Percentiles rank a stretch among this genome's conserved stretches.
phyloP scores from a whole-genome alignment of 2,113 vertebrate species.

The Elanoides forficatus region DNA sequence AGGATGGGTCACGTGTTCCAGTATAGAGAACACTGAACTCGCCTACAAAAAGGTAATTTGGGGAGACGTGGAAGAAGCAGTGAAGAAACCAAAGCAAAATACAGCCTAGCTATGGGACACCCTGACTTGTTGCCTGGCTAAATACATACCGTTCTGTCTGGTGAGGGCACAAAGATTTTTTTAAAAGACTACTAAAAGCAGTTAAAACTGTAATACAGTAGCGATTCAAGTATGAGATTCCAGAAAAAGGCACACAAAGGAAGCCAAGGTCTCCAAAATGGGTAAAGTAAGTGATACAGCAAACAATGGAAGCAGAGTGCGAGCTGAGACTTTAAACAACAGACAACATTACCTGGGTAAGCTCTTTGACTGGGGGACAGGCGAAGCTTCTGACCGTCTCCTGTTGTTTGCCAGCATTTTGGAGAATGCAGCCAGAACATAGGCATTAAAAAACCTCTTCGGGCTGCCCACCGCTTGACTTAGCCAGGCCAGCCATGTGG shows the following conservation, averaged over 20 bases:
- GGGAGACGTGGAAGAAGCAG: background rate
- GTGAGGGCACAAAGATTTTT: background rate
- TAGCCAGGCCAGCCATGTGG: background rate
- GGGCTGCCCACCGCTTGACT: background rate
- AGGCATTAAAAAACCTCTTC: background rate
- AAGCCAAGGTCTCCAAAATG: background rate
- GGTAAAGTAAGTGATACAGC: background rate
- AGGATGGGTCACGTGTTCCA: constrained; percentile 89
- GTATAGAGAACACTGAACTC: constrained; percentile 87
- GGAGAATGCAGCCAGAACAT: background rate
- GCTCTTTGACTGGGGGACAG: background rate
- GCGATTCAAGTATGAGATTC: background rate
- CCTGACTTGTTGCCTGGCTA: background rate
- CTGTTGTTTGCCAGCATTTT: background rate
- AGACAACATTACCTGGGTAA: background rate
- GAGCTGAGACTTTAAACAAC: background rate
- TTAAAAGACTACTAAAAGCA: background rate
- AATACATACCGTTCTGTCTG: background rate
- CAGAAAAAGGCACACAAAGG: background rate
- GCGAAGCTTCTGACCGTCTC: background rate
- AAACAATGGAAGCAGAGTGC: background rate
- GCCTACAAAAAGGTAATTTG: constrained; percentile 89
- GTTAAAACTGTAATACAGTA: background rate
- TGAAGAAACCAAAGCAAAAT: background rate
- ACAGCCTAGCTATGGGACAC: background rate